These are phyloP conservation scores for Pocillopora verrucosa DNA, from an alignment of 64 coral and sea anemone species.

Conservation along the genomic window DNA sequence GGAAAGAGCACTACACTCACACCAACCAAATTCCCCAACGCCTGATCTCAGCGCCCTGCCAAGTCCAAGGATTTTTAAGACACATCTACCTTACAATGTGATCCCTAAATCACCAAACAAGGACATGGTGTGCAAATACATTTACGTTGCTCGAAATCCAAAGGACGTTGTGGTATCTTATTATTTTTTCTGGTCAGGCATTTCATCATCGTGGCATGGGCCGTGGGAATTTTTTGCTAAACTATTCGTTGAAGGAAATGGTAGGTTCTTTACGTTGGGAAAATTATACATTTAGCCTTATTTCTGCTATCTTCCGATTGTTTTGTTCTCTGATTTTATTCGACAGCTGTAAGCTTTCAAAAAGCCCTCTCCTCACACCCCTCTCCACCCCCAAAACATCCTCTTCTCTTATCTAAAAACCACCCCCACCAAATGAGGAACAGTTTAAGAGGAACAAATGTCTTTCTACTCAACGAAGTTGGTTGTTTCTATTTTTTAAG, in stretches of 20 bases:
- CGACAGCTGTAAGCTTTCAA: no score
- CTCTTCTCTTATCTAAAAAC: no score
- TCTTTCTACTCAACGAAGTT: no score
- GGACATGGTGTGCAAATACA: constrained; percentile 12
- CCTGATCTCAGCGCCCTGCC: background rate
- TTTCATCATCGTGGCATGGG: background rate
- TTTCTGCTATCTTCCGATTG: no score
- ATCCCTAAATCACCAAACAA: constrained; percentile 21
- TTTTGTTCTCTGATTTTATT: no score
- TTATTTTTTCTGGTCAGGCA: background rate
- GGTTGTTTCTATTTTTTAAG: no score
- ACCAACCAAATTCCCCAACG: background rate
- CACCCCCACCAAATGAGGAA: no score
- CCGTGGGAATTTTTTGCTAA: constrained; percentile 34
- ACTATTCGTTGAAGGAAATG: constrained; percentile 14
- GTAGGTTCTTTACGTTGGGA: background rate
- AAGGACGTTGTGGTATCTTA: constrained; percentile 40
- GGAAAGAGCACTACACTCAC: background rate
- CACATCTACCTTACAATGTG: constrained; percentile 25
- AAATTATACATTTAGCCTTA: no score
- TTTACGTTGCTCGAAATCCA: constrained; percentile 48
- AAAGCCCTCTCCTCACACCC: no score
- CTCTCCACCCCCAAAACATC: no score
- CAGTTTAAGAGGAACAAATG: no score
- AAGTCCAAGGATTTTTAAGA: constrained; percentile 37